These are phyloP conservation scores for Apteryx owenii DNA, from an alignment of 2,113 vertebrate species.

Conservation along the genomic window DNA sequence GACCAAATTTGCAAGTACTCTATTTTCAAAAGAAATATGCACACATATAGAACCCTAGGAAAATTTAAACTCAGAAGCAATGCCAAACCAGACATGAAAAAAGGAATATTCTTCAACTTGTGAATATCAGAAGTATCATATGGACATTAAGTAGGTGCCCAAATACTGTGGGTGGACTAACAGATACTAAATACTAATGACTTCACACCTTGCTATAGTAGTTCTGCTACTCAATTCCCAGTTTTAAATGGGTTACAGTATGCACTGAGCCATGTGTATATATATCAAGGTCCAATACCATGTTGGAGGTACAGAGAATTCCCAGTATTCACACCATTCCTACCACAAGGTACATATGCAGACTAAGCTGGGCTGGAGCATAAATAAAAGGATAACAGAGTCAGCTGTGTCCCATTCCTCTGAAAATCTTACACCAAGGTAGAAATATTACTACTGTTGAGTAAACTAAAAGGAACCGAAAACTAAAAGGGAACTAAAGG, in stretches of 20 bases:
- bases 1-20: background rate
- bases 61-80: background rate
- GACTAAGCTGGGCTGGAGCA: background rate
- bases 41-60: background rate
- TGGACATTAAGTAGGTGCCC: background rate
- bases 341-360: background rate
- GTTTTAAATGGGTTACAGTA: background rate
- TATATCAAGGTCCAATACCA: background rate
- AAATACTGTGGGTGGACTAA: background rate
- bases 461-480: background rate
- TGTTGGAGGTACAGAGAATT: background rate
- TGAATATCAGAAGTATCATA: background rate
- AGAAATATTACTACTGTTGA: background rate
- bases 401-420: background rate
- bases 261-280: background rate
- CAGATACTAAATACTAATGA: background rate
- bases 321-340: background rate
- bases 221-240: background rate
- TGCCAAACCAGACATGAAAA: background rate
- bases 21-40: background rate
- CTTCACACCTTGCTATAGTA: too few species aligned
- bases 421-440: background rate
- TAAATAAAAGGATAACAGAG: background rate
- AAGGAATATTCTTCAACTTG: background rate
- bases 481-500: background rate